Conservation (phyloP, 2,797 vertebrate genomes). For the Spheniscus humboldti region DNA sequence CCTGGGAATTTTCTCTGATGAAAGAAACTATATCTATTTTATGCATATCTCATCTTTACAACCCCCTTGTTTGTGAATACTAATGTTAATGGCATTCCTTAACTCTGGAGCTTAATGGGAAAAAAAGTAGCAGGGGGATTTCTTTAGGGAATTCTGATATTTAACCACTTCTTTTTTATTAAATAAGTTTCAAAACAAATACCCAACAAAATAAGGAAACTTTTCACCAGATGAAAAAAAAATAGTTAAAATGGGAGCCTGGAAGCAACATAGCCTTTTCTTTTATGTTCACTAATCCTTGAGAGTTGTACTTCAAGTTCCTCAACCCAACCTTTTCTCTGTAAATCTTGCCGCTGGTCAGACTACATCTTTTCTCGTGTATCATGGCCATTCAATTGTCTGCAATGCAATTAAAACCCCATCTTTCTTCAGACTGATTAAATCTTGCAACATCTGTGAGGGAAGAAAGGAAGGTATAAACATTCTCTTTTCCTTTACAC, state of each 20-base stretch:
- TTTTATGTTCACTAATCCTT: not conserved
- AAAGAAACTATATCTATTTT: not conserved
- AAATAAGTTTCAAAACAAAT: constrained; percentile 1
- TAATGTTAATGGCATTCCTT: not conserved
- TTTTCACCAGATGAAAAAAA: not conserved
- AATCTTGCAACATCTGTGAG: constrained; percentile 39
- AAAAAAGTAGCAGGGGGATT: not conserved
- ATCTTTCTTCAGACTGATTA: constrained; percentile 36
- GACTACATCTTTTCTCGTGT: not conserved
- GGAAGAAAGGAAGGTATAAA: constrained; percentile 18
- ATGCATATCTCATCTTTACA: not conserved
- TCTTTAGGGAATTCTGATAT: not conserved
- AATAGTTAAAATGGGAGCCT: not conserved
- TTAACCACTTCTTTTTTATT: not conserved
- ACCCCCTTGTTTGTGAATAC: not conserved
- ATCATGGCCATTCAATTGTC: not conserved
- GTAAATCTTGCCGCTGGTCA: not conserved
- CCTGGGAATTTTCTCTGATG: not conserved
- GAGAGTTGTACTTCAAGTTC: not conserved
- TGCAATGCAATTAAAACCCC: constrained; percentile 31
- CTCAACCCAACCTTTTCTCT: not conserved
- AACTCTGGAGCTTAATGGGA: not conserved
- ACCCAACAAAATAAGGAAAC: not conserved
- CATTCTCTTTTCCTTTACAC: constrained; percentile 3
- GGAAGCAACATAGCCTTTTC: not conserved